Percentiles rank a stretch among this genome's conserved stretches.
Evolutionary conservation across 2,113 vertebrate species (phyloP).

Genomic region (Pitta sordida): DNA sequence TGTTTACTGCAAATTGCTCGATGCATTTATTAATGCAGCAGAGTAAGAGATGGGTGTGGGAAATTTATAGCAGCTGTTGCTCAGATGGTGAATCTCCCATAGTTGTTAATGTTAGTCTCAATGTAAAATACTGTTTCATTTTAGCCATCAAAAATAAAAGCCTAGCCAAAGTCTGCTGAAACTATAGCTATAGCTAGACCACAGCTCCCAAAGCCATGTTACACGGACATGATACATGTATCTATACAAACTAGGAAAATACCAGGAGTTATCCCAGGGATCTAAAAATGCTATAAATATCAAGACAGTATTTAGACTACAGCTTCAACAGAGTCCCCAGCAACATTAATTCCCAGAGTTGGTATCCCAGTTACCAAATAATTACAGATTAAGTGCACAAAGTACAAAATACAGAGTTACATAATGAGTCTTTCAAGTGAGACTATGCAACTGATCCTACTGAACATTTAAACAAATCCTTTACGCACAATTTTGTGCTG

Average conservation of each 20-base stretch:
- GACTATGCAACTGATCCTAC: neutral
- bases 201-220: neutral
- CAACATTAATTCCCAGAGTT: slow-evolving; percentile 43
- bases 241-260: neutral
- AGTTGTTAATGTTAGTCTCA: neutral
- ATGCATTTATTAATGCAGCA: neutral
- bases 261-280: neutral
- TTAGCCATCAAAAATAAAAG: neutral
- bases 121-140: neutral
- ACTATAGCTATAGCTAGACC: neutral
- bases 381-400: slow-evolving; percentile 35
- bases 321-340: neutral
- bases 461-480: neutral
- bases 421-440: neutral
- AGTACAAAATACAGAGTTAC: slow-evolving; percentile 6
- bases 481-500: neutral
- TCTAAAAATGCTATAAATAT: slow-evolving; percentile 41
- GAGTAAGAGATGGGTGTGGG: neutral
- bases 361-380: slow-evolving; percentile 48
- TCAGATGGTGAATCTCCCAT: neutral
- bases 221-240: neutral
- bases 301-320: slow-evolving; percentile 39
- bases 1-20: neutral
- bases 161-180: neutral
- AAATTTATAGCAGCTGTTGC: neutral